Evolutionary conservation across 1,140 invertebrate genomes (phyloP), one percentile per base, ranked within the genome.

Genomic region (Eriosoma lanigerum): DNA sequence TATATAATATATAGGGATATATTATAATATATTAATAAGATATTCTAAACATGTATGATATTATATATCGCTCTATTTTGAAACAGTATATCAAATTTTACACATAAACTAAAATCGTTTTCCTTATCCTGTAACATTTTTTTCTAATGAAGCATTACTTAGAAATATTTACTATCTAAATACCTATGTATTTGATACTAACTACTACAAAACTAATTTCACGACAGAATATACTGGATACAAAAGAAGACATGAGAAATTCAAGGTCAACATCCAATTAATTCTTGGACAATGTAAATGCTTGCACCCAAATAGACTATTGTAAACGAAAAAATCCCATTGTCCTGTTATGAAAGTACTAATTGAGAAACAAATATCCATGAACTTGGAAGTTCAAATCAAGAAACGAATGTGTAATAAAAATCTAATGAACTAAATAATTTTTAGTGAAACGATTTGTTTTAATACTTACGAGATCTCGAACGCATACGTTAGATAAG

Each of bases 401-500:
- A 60, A 78, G n/a, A 44, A 48, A 24, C n/a, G 9, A 26, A 0
- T 26, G 12, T 29, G 15, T 24, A 46, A 46, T 24, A 44, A 13
- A n/a, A 78, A 50, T 78, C 58, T 60, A 13, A 78, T 38, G n/a
- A 15, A 60, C 32, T 50, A 44, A 46, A n/a, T n/a, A n/a, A n/a
- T n/a, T 29, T 44, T 46, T 29, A 60, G 1, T 46, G 21, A 44
- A 58, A 62, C 2, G n/a, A 44, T 58, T n/a, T 60, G 44, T 44
- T 26, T 5, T 0, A 19, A 50, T 76, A 82, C 84, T 84, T 82
- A 84, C 84, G 78, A 84, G 80, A 56, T 84, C 82, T 56, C 83
- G 81, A n/a, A 84, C 84, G 76, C 84, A 84, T 21, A 84, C 82
- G 54, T 84, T 84, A 21, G 83, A 83, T 64, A 84, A 73, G 32